A percentile compares a stretch with the other conserved stretches of the same genome.
Evolutionary conservation across 2,888 invertebrate species (phyloP).

Genomic region (Pristionchus fissidentatus): DNA sequence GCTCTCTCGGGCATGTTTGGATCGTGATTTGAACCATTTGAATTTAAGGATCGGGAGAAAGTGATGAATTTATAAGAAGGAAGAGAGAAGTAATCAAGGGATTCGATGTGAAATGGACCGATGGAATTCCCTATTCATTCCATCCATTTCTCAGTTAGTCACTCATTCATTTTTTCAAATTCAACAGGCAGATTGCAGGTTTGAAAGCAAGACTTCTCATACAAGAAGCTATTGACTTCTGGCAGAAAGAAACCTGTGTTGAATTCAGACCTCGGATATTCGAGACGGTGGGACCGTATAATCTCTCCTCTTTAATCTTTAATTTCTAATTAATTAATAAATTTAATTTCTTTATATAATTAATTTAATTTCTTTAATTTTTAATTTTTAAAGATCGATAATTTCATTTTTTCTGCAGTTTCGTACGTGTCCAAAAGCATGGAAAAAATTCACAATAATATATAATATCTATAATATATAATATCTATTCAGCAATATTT

Average conservation of each 20-base stretch:
- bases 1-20: too few relatives aligned
- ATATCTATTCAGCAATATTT: constrained; percentile 50
- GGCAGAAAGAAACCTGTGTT: constrained; percentile 64
- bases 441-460: too few relatives aligned
- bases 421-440: too few relatives aligned
- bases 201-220: constrained; percentile 16
- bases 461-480: neutral
- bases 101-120: constrained; percentile 35
- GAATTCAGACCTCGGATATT: constrained; percentile 56
- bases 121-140: constrained; percentile 42
- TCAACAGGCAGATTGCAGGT: neutral
- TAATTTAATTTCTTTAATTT: too few relatives aligned
- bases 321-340: too few relatives aligned
- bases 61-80: neutral
- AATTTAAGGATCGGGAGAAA: neutral
- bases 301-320: too few relatives aligned
- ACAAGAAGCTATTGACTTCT: constrained; percentile 59
- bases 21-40: too few relatives aligned
- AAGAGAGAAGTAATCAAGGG: constrained; percentile 37
- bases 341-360: too few relatives aligned
- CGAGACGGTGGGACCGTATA: neutral
- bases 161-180: neutral
- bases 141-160: constrained; percentile 39
- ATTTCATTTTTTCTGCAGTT: too few relatives aligned
- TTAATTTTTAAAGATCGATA: too few relatives aligned